Evolutionary conservation across 2,888 invertebrate species (phyloP).

Genomic region (Heliconius aoede): DNA sequence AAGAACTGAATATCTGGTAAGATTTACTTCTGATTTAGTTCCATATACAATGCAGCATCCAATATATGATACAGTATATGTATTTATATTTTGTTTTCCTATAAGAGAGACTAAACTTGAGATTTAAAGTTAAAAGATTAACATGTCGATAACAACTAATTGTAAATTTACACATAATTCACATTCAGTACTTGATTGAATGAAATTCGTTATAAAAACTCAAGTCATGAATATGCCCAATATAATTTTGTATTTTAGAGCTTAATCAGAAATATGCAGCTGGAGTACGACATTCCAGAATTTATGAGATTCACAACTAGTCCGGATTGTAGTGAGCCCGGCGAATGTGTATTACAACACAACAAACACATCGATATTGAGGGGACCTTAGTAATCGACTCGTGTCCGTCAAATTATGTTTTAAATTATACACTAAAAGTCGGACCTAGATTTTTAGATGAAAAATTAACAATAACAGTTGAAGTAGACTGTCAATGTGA

Average conservation of each 20-base stretch:
- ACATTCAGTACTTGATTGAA: too few species aligned
- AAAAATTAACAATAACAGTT: conserved; percentile 86
- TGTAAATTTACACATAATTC: too few species aligned
- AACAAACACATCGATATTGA: conserved; percentile 53
- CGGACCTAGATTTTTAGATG: conserved; percentile 86
- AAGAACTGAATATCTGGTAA: conserved; percentile 86
- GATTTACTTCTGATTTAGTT: conserved; percentile 41
- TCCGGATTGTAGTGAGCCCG: conserved; percentile 56
- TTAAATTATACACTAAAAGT: conserved; percentile 47
- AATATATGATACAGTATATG: too few species aligned
- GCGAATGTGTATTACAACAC: conserved; percentile 54
- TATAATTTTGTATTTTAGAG: conserved; percentile 55
- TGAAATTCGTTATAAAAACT: not conserved
- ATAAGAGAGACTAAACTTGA: not conserved
- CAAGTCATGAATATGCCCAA: not conserved
- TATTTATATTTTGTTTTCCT: not conserved
- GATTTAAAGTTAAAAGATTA: too few species aligned
- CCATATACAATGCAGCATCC: not conserved
- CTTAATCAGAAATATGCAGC: conserved; percentile 49
- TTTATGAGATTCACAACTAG: conserved; percentile 54
- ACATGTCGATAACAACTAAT: too few species aligned
- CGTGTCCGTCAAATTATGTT: conserved; percentile 52
- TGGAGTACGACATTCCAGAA: conserved; percentile 51
- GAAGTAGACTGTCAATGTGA: conserved; percentile 89
- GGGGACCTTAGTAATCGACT: conserved; percentile 55